Evolutionary conservation across 2,888 invertebrate species (phyloP), one percentile per base, ranked within the genome.

Genomic region (Apamea anceps): DNA sequence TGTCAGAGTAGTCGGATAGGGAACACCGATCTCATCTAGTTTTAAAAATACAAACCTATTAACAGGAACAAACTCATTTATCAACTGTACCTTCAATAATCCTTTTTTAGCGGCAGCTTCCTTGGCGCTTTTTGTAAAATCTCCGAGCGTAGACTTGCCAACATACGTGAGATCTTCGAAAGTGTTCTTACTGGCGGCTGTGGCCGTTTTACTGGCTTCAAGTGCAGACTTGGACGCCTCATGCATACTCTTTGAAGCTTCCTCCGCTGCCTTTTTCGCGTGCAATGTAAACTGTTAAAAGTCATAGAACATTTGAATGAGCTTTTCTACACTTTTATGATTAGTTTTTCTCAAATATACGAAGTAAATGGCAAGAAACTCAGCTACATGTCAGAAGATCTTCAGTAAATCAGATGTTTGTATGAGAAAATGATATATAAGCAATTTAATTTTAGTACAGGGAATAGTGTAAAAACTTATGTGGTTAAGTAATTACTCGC

Each of bases 61-160:
- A 25, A 57, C 25, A 57, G 25, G 10, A 57, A 25, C 10, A 57
- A 57, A 25, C 25, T 57, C 57, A 57, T 57, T 57, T 25, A 57
- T 25, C 3, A 25, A 57, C 18, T 18, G 88, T 95, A 98, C 98
- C 97, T 98, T 98, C 32, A 99, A 96, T 75, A 99, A 96, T 81
- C 99, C 99, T 92, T 98, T 98, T 93, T 99, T 99, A 0, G 98
- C 97, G 6, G 98, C 99, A 2, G 97, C 99, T 95, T 99, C 99
- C 91, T 99, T 98, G 1, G 99, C 99, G 91, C 98, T 98, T 95
- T 99, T 99, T 0, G 99, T 99, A 32, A 99, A 96, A 94, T 99
- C 99, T 0, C 99, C 99, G 66, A 99, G 96, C 0, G 99, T 99
- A 51, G 98, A 98, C 93, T 99, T 99, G n/a, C 99, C 98, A 8